Base-by-base conservation (phyloP, 2,113 vertebrate species). In the Chloropsis hardwickii region DNA sequence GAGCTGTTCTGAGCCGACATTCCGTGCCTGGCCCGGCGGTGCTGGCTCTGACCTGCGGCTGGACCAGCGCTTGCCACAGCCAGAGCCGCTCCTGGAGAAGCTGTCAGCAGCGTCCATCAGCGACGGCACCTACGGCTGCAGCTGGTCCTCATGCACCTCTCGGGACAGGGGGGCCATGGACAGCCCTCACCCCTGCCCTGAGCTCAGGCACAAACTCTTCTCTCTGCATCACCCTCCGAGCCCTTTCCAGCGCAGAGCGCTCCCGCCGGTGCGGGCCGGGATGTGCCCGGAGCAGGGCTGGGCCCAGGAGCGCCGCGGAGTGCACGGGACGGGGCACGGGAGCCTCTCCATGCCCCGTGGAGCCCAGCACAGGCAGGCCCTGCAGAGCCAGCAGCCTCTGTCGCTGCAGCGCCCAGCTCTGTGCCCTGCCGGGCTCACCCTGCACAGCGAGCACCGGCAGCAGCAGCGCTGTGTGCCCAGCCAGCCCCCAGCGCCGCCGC, bases 251-350 rank as follows among this genome's bases (percentile, higher is more conserved):
- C 66, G 48, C 1, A 8, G 3, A 0, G 9, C 0, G 23, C 78
- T 88, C 19, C 80, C 28, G 0, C 3, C 51, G 1, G 69, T 0
- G 2, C 58, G 0, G 2, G 51, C 12, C 0, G 0, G 58, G 62
- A 35, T 31, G 61, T 1, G 51, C 72, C 19, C 67, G 1, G 80
- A 54, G 8, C 44, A 2, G 29, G 0, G 71, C 44, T 81, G 92
- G 93, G 25, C 90, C 27, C 70, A 0, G 64, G 53, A 73, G 14
- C 1, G 5, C 61, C 40, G 4, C 0, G 5, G 17, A 0, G 11
- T 0, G 29, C 91, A 13, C 0, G 2, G 65, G 9, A 2, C 17
- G 0, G 33, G 6, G 0, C 81, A 14, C 64, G 11, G 93, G 39
- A 91, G 27, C 91, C 1, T 0, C 45, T 53, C 1, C 1, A 0